Evolutionary conservation across 1,140 invertebrate genomes (phyloP).

Genomic region (Drosophila lacertosa): DNA sequence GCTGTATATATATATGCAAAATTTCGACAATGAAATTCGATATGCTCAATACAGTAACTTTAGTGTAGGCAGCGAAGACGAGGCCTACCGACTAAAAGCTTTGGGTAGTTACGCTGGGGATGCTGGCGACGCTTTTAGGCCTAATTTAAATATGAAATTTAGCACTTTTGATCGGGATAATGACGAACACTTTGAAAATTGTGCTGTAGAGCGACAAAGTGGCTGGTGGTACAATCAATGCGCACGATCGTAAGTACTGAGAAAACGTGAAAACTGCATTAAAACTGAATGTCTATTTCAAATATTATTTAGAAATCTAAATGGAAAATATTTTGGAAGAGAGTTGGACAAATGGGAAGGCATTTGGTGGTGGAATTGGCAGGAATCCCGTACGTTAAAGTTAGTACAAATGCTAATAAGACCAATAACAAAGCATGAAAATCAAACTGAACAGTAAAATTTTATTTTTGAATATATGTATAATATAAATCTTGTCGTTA

Average conservation of each 20-base stretch:
- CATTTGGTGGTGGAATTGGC: slow-evolving; percentile 43
- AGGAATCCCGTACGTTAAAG: slow-evolving; percentile 15
- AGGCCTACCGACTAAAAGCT: slow-evolving; percentile 7
- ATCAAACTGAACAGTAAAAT: not conserved
- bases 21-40: slow-evolving; percentile 9
- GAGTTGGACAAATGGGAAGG: slow-evolving; percentile 35
- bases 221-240: slow-evolving; percentile 46
- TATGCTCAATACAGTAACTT: slow-evolving; percentile 30
- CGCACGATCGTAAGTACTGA: slow-evolving; percentile 27
- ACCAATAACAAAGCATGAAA: slow-evolving; percentile 3
- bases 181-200: slow-evolving; percentile 26
- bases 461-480: too few species aligned
- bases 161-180: slow-evolving; percentile 40
- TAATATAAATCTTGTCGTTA: too few species aligned
- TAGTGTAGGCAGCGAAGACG: slow-evolving; percentile 22
- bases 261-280: not conserved
- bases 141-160: slow-evolving; percentile 34
- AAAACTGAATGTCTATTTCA: not conserved
- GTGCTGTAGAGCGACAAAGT: slow-evolving; percentile 10
- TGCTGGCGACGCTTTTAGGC: slow-evolving; percentile 23
- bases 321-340: slow-evolving; percentile 21
- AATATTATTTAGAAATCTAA: slow-evolving; percentile 28
- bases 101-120: slow-evolving; percentile 17
- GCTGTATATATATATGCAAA: slow-evolving; percentile 24
- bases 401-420: slow-evolving; percentile 35